Evolutionary conservation across 2,888 invertebrate species (phyloP).

Genomic region (Eupithecia subumbrata): DNA sequence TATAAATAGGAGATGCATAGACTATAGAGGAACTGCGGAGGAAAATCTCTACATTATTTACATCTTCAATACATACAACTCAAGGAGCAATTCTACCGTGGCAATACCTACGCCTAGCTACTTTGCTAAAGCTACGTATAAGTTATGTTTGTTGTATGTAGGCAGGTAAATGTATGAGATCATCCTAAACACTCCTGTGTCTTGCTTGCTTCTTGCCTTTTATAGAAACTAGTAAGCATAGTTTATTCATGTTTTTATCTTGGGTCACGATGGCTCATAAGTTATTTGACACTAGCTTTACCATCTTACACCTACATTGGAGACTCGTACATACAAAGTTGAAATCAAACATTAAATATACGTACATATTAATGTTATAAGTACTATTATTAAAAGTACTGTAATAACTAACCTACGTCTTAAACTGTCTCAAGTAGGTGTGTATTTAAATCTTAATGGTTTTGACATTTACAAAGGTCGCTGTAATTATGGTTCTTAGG

Average conservation of each 20-base stretch:
- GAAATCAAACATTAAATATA: background rate
- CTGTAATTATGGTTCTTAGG: conserved; percentile 18
- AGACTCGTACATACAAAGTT: background rate
- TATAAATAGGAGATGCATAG: too few species aligned
- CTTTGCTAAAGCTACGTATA: background rate
- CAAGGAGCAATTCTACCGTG: background rate
- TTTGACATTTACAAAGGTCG: conserved; percentile 36
- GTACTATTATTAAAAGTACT: background rate
- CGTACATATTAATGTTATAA: background rate
- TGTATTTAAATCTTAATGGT: conserved; percentile 26
- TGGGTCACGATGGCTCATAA: background rate
- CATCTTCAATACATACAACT: background rate
- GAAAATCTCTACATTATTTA: background rate
- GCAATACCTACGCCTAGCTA: background rate
- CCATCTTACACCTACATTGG: background rate
- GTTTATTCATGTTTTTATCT: background rate
- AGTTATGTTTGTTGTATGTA: background rate
- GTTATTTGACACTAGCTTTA: background rate
- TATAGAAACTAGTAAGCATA: background rate
- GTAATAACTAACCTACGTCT: background rate
- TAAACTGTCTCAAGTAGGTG: background rate
- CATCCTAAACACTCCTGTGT: background rate
- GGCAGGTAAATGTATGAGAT: background rate
- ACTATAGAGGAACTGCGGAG: background rate
- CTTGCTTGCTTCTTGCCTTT: background rate